These are phyloP conservation scores for Crotophaga sulcirostris DNA, from an alignment of 2,113 vertebrate genomes.

Conservation along the genomic window DNA sequence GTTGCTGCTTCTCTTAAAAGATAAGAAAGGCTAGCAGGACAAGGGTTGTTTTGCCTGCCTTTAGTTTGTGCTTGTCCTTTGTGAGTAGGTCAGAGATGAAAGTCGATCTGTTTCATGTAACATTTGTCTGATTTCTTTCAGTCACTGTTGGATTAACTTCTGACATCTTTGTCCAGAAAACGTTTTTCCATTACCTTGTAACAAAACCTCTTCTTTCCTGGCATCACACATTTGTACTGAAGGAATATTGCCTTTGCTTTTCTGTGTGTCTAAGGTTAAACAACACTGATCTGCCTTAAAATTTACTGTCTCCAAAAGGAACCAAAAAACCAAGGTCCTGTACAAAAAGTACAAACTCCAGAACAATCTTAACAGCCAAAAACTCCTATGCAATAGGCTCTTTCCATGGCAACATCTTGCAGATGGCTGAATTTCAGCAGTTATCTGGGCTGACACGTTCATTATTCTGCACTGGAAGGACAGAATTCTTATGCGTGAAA, in stretches of 20 bases:
- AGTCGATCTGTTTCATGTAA: neutral
- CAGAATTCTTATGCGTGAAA: neutral
- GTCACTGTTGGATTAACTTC: neutral
- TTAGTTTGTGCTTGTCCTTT: neutral
- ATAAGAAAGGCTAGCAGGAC: conserved; percentile 8
- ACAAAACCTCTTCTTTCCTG: neutral
- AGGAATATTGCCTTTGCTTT: neutral
- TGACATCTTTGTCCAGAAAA: conserved; percentile 33
- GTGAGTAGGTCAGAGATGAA: conserved; percentile 20
- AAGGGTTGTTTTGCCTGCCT: conserved; percentile 24
- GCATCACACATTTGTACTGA: neutral
- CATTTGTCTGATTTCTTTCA: conserved; percentile 41
- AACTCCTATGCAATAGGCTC: neutral
- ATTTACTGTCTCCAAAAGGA: neutral
- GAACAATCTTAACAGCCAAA: neutral
- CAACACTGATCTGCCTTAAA: neutral
- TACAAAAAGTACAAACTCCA: neutral
- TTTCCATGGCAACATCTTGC: neutral
- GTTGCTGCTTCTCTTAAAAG: neutral
- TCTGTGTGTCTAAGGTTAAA: neutral
- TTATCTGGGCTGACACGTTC: neutral
- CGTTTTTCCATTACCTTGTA: neutral
- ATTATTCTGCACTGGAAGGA: neutral
- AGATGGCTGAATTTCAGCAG: conserved; percentile 20
- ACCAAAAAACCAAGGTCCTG: neutral